phyloP scores from a whole-genome alignment of 2,888 invertebrate species.

The Polydrusus pterygomalis region DNA sequence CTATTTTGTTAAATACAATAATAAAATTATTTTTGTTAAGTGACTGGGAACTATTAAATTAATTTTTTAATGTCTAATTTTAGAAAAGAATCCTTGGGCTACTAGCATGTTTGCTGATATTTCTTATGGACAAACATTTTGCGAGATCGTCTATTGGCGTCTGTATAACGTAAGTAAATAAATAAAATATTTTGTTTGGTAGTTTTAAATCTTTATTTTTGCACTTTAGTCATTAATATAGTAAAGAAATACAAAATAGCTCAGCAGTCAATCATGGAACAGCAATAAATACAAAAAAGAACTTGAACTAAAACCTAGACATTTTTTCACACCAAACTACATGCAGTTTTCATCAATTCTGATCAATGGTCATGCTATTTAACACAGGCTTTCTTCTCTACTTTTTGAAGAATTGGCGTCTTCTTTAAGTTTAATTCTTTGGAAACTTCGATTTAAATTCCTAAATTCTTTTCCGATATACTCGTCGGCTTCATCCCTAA shows the following conservation, averaged over 20 bases:
- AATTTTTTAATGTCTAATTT: constrained; percentile 6
- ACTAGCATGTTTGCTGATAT: constrained; percentile 23
- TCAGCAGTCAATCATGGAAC: background rate
- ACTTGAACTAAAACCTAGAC: background rate
- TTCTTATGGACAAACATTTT: constrained; percentile 28
- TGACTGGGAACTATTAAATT: too few species aligned
- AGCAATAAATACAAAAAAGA: constrained; percentile 36
- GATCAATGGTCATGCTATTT: background rate
- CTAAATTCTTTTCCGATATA: constrained; percentile 61
- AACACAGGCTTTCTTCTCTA: constrained; percentile 38
- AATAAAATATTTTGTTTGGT: background rate
- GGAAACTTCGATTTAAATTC: constrained; percentile 58
- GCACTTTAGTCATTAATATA: constrained; percentile 20
- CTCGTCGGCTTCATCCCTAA: constrained; percentile 59
- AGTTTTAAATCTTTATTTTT: background rate
- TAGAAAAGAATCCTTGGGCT: constrained; percentile 14
- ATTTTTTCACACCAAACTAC: background rate
- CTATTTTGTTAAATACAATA: too few species aligned
- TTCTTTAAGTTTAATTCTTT: constrained; percentile 57
- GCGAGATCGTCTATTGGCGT: constrained; percentile 28
- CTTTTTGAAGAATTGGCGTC: constrained; percentile 25
- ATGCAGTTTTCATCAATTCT: background rate
- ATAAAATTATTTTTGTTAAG: too few species aligned
- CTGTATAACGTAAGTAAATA: constrained; percentile 39
- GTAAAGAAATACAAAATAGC: constrained; percentile 20